Conservation (phyloP, 2,888 invertebrate species). For the Chloroclystis v-ata region DNA sequence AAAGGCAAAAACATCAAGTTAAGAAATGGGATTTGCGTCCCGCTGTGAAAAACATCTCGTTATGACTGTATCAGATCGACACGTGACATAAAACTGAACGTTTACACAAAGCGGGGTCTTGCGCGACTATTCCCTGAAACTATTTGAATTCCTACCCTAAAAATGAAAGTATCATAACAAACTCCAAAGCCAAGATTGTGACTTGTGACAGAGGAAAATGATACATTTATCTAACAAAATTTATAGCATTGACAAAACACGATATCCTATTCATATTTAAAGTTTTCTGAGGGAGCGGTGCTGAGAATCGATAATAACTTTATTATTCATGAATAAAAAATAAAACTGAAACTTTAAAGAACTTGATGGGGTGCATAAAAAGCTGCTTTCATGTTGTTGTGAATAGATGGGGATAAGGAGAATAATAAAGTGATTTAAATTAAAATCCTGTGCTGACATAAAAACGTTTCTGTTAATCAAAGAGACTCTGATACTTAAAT, state of each 20-base stretch:
- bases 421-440: no score
- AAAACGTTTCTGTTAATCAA: no score
- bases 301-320: conserved; percentile 48
- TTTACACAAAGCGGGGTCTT: conserved; percentile 37
- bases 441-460: no score
- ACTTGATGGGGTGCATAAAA: conserved; percentile 17
- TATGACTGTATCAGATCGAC: conserved; percentile 43
- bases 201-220: conserved; percentile 63
- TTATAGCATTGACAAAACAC: conserved; percentile 63
- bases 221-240: conserved; percentile 75
- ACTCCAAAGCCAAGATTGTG: conserved; percentile 46
- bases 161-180: conserved; percentile 36
- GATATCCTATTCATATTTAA: conserved; percentile 69
- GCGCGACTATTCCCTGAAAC: conserved; percentile 43
- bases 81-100: conserved; percentile 40
- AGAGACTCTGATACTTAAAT: no score
- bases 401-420: not conserved
- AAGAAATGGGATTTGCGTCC: conserved; percentile 25
- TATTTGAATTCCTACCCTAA: conserved; percentile 56
- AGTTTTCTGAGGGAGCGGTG: conserved; percentile 55
- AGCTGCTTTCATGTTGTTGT: conserved; percentile 4
- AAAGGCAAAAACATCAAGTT: conserved; percentile 8
- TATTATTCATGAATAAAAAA: conserved; percentile 29
- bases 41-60: conserved; percentile 37
- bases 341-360: conserved; percentile 17